Evolutionary conservation across 2,888 invertebrate genomes (phyloP).

Genomic region (Drosophila melanosoma): DNA sequence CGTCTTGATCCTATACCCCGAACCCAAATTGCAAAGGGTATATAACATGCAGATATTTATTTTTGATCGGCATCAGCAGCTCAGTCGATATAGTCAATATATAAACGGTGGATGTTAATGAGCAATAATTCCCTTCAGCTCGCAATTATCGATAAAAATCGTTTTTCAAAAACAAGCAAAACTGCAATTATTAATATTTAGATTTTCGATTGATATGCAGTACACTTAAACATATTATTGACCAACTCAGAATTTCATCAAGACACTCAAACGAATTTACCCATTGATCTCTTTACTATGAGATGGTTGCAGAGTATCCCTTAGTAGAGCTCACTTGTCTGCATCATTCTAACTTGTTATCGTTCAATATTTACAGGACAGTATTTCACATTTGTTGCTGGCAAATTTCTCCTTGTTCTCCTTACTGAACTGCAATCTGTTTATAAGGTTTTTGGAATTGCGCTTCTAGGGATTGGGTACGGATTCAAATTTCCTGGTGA

Average conservation of each 20-base stretch:
- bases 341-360: background rate
- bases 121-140: background rate
- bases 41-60: background rate
- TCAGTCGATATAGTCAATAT: too few species aligned
- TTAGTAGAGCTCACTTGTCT: background rate
- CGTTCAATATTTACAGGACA: slow-evolving; percentile 6
- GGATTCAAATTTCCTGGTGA: slow-evolving; percentile 25
- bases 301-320: background rate
- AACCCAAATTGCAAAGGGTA: background rate
- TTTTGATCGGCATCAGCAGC: background rate
- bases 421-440: slow-evolving; percentile 17
- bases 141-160: background rate
- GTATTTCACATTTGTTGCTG: slow-evolving; percentile 44
- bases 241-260: background rate
- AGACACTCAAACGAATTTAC: background rate
- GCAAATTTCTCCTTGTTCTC: slow-evolving; percentile 1
- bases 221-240: background rate
- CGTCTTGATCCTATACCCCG: background rate
- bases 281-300: background rate
- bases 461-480: slow-evolving; percentile 40
- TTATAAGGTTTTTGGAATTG: slow-evolving; percentile 31
- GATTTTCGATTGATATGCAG: background rate
- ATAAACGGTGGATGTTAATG: too few species aligned
- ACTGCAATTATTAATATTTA: background rate
- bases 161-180: background rate